Evolutionary conservation across 2,888 invertebrate species (phyloP), one percentile per base, ranked within the genome.

Genomic region (Rotaria macrura): DNA sequence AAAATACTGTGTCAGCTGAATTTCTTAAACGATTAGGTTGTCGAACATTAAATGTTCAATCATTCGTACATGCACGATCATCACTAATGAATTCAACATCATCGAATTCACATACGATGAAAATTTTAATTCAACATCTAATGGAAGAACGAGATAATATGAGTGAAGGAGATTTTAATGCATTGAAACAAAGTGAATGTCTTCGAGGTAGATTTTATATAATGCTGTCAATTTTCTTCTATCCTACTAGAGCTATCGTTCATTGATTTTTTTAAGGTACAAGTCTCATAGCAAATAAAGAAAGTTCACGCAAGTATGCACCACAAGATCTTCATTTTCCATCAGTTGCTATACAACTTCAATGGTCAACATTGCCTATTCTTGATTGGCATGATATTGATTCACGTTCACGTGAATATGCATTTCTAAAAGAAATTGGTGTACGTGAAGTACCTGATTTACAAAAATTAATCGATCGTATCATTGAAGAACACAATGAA

Each of bases 41-140:
- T 43, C 79, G 79, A 43, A 79, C 79, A 79, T 43, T 79, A 43
- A 79, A 79, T 79, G 79, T 79, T 43, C 79, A 79, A 79, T 79
- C 79, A 4, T 79, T 79, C 43, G 79, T 79, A n/a, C 40, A 79
- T 43, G 43, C 79, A 43, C 43, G 43, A n/a, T 40, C 79, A 79
- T 79, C 79, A 25, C n/a, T n/a, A 43, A 79, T 43, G 6, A 79
- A 79, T 43, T 25, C 74, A 34, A 57, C n/a, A 9, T 25, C 55
- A 14, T 34, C 65, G 25, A 34, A 65, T 65, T 25, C 79, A 43
- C 25, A 43, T n/a, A 43, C 3, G 12, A 43, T 79, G 43, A 40
- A 79, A 79, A 43, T 6, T 20, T 43, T 79, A 79, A 43, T 79
- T 43, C 38, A 79, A 79, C 79, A 79, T 43, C 17, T 79, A n/a